Base-by-base conservation (phyloP, 2,797 vertebrate species). In the Lithobates sylvaticus region DNA sequence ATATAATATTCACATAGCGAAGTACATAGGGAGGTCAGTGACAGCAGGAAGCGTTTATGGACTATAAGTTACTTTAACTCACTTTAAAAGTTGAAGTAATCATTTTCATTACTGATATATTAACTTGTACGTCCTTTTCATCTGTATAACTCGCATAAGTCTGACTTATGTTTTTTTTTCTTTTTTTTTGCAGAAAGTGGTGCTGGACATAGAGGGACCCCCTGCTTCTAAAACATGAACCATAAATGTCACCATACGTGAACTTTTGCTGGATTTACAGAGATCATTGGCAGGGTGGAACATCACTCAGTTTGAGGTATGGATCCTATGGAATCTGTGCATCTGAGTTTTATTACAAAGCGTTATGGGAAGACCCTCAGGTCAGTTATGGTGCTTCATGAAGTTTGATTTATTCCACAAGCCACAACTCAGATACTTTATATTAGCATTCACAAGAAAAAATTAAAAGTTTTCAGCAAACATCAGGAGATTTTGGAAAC, bases 301-400 rank as follows among this genome's bases (percentile, higher is more conserved):
- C 74, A 34, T 61, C 15, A 58, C 34, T 76, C 27, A 76, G 44
- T 23, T 76, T 76, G 10, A 44, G n/a, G 36, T 27, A 68, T 42
- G 10, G 36, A 78, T 78, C 39, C 65, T 44, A 16, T 50, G 65
- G 26, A 69, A 69, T 50, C 67, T 50, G 44, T 65, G 42, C 77
- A 79, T 68, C 77, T 79, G 77, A 79, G 8, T 69, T 44, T 47
- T 69, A 69, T 79, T 79, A 79, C 39, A 18, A 18, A 69, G 26
- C 36, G 8, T 15, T 8, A 36, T 34, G 75, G 32, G 58, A 36
- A 76, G 34, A 58, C 47, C 32, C 21, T 32, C 21, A 65, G 61
- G 61, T 65, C 61, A 65, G 61, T 23, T 65, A 23, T 26, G n/a
- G 61, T 23, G 61, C n/a, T 65, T 26, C 21, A 26, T 23, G 61